Percentiles rank a stretch among this genome's conserved stretches.
These are phyloP conservation scores for Peromyscus polionotus DNA, from an alignment of 2,113 vertebrate species.

Conservation along the genomic window DNA sequence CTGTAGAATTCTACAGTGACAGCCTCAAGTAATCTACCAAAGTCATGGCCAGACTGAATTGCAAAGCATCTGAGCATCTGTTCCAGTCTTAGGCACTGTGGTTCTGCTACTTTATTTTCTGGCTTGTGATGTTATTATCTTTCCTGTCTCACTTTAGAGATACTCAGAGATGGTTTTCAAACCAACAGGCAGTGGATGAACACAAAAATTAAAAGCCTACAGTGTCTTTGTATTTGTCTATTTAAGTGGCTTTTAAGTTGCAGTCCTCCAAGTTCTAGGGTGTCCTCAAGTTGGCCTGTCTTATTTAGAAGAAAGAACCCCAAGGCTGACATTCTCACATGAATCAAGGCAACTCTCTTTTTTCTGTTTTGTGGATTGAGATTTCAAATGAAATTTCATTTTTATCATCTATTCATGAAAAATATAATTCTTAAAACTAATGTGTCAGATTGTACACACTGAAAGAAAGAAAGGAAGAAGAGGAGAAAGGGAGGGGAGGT, in stretches of 20 bases:
- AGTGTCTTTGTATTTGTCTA: background rate
- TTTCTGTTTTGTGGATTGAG: background rate
- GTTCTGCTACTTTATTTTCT: background rate
- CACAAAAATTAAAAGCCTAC: background rate
- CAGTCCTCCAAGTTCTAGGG: background rate
- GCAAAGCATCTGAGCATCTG: background rate
- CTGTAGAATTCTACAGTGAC: background rate
- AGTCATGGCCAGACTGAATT: background rate
- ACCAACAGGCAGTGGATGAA: background rate
- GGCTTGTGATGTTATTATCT: background rate
- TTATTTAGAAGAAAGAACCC: background rate
- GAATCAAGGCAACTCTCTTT: background rate
- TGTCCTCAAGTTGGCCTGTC: background rate
- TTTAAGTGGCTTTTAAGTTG: background rate
- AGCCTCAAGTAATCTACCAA: background rate
- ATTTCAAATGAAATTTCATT: constrained; percentile 1
- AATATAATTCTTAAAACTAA: background rate
- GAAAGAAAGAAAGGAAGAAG: background rate
- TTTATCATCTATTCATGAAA: background rate
- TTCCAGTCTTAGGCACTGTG: background rate
- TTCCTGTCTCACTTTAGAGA: background rate
- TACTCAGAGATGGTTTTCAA: background rate
- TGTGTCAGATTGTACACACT: background rate
- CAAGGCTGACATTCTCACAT: background rate
- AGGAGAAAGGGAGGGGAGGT: accelerated